Base-by-base conservation (phyloP, 2,888 invertebrate species). In the Acleris emargana region DNA sequence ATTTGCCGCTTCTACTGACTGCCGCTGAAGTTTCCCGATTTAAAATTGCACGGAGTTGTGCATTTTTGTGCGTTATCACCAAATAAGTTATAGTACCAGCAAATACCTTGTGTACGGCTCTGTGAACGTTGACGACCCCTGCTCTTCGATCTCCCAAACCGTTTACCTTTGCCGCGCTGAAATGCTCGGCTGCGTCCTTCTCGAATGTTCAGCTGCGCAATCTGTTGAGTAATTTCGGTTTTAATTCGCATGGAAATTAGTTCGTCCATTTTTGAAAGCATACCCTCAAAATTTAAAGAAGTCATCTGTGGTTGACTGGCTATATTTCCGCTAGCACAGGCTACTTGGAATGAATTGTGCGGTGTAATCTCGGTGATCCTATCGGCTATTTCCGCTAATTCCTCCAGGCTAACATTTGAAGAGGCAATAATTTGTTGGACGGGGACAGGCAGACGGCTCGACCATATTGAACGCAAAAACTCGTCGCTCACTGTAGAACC, bases 1-100 rank as follows among this genome's bases (percentile, higher is more conserved):
- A 70, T 57, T 64, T 5, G 71, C 71, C 79, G 76, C 73, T 68
- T 66, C 71, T 69, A 76, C 57, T 61, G 77, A 73, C 73, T 71
- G 74, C 71, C 74, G 11, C 22, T 43, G n/a, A 5, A 13, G 62
- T 74, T 73, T 71, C 32, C 70, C 71, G 62, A 47, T n/a, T 42
- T 17, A 51, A 61, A 74, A 53, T 71, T 70, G 64, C 77, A 76
- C 22, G 68, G 71, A 42, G 64, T n/a, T 0, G 13, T 58, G 51
- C 73, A 74, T 47, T 67, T 71, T 1, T 17, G 25, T 1, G 74
- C 72, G 2, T 60, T 51, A 6, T 67, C 51, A 9, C 68, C 67
- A 53, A 64, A 74, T 3, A n/a, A 47, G 22, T 51, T 38, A 43
- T 72, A 71, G 50, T 73, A 73, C 62, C 60, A 72, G 28, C 72